Percentiles rank a stretch among this genome's conserved stretches.
Evolutionary conservation across 2,888 invertebrate species (phyloP).

Genomic region (Dasypolia templi): DNA sequence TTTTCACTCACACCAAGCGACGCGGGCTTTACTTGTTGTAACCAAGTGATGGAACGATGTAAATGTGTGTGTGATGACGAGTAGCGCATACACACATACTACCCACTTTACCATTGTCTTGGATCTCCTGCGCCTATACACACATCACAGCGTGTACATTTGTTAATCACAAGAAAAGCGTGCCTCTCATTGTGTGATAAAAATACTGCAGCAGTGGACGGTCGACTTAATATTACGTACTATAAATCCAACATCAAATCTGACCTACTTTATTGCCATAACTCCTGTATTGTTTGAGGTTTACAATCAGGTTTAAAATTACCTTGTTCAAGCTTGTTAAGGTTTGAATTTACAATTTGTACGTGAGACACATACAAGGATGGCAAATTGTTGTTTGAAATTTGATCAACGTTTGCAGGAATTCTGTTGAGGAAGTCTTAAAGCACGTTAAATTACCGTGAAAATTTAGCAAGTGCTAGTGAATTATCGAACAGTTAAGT

Average conservation of each 20-base stretch:
- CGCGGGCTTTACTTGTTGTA: too few species aligned
- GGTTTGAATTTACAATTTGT: slow-evolving; percentile 18
- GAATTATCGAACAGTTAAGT: neutral
- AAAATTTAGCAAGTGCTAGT: neutral
- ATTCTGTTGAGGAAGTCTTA: neutral
- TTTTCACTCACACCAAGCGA: too few species aligned
- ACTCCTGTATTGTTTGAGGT: slow-evolving; percentile 28
- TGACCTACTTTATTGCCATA: neutral
- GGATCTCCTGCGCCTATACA: neutral
- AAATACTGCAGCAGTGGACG: too few species aligned
- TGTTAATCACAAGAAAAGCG: neutral
- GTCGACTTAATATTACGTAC: neutral
- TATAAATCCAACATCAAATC: slow-evolving; percentile 1
- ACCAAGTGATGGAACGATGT: neutral
- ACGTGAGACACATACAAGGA: slow-evolving; percentile 15
- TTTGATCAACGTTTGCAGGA: neutral
- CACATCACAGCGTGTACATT: neutral
- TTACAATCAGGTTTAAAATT: slow-evolving; percentile 35
- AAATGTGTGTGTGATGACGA: too few species aligned
- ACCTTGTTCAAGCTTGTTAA: slow-evolving; percentile 33
- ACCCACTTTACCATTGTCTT: neutral
- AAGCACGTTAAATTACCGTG: too few species aligned
- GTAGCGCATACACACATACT: neutral
- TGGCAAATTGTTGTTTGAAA: neutral
- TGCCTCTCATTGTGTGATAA: neutral